Base-by-base conservation (phyloP, 1,140 invertebrate species). In the Psix sp. region DNA sequence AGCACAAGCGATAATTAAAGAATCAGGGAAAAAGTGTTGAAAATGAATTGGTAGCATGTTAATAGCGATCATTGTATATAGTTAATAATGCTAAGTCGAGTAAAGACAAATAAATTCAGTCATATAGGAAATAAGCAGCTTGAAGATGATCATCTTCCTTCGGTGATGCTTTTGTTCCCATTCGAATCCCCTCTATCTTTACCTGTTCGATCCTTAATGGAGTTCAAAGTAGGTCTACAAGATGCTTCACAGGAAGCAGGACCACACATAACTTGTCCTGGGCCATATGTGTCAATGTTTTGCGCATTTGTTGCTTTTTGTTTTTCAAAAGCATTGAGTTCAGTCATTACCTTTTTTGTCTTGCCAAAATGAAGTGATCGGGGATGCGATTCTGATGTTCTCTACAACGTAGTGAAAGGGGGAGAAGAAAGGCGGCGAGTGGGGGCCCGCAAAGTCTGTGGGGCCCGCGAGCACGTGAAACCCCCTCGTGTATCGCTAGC, bases 401-500 rank as follows among this genome's bases (percentile, higher is more conserved):
- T 39, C 31, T 14, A 45, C 36, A 49, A 35, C 52, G 62, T 35
- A 14, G 54, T 24, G 60, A 60, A 40, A 77, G 65, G 56, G 66
- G 74, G 66, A 68, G 63, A 49, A 77, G 75, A 77, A 60, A 74
- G 76, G 48, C 16, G 33, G 54, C n/a, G 46, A 74, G 70, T 78
- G 49, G 66, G 70, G 59, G 72, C 54, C 63, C 48, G 51, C 35
- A 65, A 66, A 74, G 49, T 74, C 66, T 70, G 49, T 48, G 67
- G 65, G 46, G 77, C 74, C 74, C 52, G 74, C 74, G 77, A 74
- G 59, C 66, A 73, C 77, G 79, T 74, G 76, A 79, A n/a, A 78
- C 76, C 82, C 81, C 82, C 82, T 80, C 78, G 83, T 85, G 76
- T 76, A 77, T 66, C 54, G 77, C 57, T 24, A 71, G 66, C 72